Percentiles rank a stretch among this genome's conserved stretches.
Conservation (phyloP, 2,113 vertebrate genomes). For the Recurvirostra avosetta region DNA sequence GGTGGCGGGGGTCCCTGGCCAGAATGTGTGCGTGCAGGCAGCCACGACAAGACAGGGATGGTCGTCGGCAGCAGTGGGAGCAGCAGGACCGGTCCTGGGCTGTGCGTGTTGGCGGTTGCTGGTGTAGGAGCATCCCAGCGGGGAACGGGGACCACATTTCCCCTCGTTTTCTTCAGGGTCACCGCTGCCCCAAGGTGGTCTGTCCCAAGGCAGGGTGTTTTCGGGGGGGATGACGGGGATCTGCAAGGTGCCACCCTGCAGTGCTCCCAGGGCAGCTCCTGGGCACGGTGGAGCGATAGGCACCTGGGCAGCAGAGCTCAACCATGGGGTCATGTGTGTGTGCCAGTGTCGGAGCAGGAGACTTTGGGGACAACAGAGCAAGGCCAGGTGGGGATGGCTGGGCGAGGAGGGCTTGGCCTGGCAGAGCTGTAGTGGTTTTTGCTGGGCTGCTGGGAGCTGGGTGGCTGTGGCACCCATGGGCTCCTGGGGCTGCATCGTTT, state of each 20-base stretch:
- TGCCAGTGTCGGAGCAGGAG: fast-evolving
- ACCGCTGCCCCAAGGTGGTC: neutral
- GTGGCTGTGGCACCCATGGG: fast-evolving
- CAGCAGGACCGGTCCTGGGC: neutral
- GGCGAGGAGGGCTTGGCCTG: neutral
- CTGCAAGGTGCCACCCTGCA: neutral
- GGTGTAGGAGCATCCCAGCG: neutral
- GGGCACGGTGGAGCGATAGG: neutral
- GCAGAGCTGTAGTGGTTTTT: neutral
- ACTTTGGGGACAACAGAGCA: neutral
- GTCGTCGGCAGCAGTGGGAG: neutral
- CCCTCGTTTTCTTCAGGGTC: neutral
- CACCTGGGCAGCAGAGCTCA: neutral
- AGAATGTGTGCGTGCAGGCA: neutral
- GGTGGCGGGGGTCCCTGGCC: neutral
- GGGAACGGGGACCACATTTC: neutral
- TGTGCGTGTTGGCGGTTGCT: fast-evolving
- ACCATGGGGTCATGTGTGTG: fast-evolving
- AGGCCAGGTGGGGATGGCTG: neutral
- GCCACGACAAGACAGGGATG: fast-evolving
- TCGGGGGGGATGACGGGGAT: fast-evolving
- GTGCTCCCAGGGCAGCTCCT: neutral
- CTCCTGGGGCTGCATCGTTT: fast-evolving
- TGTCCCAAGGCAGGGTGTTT: neutral
- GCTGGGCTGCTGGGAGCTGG: neutral